phyloP scores from a whole-genome alignment of 2,113 vertebrate species.

The Eidolon helvum region DNA sequence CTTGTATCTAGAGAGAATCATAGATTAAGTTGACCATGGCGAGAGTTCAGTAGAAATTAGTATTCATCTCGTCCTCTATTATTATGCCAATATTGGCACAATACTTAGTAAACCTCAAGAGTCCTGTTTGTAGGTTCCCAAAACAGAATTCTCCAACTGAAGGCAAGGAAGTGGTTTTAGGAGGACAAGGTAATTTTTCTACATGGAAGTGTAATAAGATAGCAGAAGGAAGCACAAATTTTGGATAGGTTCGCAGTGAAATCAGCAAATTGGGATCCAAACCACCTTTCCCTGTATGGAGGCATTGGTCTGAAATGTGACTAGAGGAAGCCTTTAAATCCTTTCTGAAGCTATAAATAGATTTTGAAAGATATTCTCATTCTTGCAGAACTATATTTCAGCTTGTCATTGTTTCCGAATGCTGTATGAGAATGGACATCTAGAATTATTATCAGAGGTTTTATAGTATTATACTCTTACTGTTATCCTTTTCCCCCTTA shows the following conservation, averaged over 20 bases:
- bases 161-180: not conserved
- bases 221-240: slow-evolving; percentile 10
- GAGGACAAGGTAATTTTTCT: slow-evolving; percentile 26
- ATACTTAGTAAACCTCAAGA: not conserved
- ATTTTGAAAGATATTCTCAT: not conserved
- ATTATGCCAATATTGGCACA: not conserved
- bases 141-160: not conserved
- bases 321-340: not conserved
- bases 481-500: not conserved
- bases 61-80: not conserved
- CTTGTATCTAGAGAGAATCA: not conserved
- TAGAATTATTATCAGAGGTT: slow-evolving; percentile 8
- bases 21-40: not conserved
- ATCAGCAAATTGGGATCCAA: not conserved
- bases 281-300: not conserved
- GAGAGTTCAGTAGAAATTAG: not conserved
- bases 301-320: not conserved
- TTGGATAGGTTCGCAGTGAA: not conserved
- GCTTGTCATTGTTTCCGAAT: slow-evolving; percentile 25
- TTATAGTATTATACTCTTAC: not conserved
- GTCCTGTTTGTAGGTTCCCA: slow-evolving; percentile 13
- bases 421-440: not conserved
- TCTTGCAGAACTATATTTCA: not conserved
- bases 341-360: not conserved
- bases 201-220: not conserved